Conservation (phyloP, 2,888 invertebrate species). For the Drosophila sordidula region DNA sequence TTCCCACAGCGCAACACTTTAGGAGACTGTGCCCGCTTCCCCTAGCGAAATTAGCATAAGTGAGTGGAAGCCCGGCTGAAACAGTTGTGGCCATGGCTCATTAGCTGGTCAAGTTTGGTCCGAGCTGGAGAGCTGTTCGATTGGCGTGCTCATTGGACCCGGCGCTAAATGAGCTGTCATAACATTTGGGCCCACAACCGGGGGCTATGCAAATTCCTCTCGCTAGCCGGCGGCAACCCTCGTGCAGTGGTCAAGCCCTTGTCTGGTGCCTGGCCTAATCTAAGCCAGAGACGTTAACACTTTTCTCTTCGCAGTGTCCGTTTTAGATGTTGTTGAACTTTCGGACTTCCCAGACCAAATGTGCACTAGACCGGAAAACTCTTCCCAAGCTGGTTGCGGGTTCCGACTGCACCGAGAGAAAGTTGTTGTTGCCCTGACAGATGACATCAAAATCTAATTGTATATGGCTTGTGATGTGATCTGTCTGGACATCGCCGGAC, state of each 20-base stretch:
- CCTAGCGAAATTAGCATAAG: too few relatives aligned
- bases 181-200: constrained; percentile 40
- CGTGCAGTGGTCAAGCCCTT: background rate
- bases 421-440: constrained; percentile 18
- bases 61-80: background rate
- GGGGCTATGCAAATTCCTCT: constrained; percentile 15
- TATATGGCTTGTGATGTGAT: constrained; percentile 22
- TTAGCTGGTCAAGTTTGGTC: constrained; percentile 25
- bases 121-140: too few relatives aligned
- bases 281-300: constrained; percentile 61
- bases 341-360: constrained; percentile 6
- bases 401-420: too few relatives aligned
- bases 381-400: too few relatives aligned
- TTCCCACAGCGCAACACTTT: too few relatives aligned
- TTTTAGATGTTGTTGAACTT: too few relatives aligned
- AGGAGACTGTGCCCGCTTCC: too few relatives aligned
- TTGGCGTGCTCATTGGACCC: too few relatives aligned
- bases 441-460: constrained; percentile 42
- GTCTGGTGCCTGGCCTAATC: background rate
- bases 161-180: constrained; percentile 77
- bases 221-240: constrained; percentile 30
- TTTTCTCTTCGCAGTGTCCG: too few relatives aligned
- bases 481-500: constrained; percentile 34
- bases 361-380: constrained; percentile 57
- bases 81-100: constrained; percentile 26